A percentile compares a stretch with the other conserved stretches of the same genome.
These are phyloP conservation scores for Drosophila nr. perissopoda DNA, from an alignment of 2,888 invertebrate species.

Conservation along the genomic window DNA sequence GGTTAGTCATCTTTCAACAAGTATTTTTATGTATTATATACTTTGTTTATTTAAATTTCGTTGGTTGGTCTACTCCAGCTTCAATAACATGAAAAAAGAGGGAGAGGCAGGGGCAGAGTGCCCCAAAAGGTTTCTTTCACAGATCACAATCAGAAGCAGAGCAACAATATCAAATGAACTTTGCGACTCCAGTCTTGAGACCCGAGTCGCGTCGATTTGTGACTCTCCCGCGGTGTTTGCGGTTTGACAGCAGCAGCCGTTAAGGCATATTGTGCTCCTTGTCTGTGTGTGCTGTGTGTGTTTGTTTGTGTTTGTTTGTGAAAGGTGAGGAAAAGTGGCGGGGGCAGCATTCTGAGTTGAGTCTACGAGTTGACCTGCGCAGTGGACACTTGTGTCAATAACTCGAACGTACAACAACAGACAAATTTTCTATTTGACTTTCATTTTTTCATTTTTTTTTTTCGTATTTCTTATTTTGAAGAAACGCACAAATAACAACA, in stretches of 20 bases:
- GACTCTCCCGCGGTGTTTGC: slow-evolving; percentile 65
- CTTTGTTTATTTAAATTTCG: slow-evolving; percentile 1
- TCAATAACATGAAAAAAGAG: neutral
- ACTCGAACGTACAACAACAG: slow-evolving; percentile 20
- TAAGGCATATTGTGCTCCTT: slow-evolving; percentile 31
- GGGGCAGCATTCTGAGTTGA: slow-evolving; percentile 29
- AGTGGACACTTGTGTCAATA: slow-evolving; percentile 68
- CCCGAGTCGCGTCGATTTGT: slow-evolving; percentile 24
- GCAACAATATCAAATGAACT: slow-evolving; percentile 67
- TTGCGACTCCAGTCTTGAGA: slow-evolving; percentile 25
- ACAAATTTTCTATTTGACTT: slow-evolving; percentile 69
- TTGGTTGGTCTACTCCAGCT: neutral
- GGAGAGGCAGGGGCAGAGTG: slow-evolving; percentile 7
- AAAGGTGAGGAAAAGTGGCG: slow-evolving; percentile 56
- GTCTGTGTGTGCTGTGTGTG: slow-evolving; percentile 4
- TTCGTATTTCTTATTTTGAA: slow-evolving; percentile 33
- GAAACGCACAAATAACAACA: slow-evolving; percentile 17
- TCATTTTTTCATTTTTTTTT: slow-evolving; percentile 27
- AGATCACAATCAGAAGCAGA: slow-evolving; percentile 68
- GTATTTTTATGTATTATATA: neutral
- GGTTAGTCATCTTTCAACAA: neutral
- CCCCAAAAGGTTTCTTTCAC: slow-evolving; percentile 60
- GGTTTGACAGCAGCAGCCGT: slow-evolving; percentile 59
- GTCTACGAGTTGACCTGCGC: slow-evolving; percentile 59
- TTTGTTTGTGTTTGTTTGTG: slow-evolving; percentile 46